Conservation (phyloP, 2,113 vertebrate species). For the Antennarius striatus region DNA sequence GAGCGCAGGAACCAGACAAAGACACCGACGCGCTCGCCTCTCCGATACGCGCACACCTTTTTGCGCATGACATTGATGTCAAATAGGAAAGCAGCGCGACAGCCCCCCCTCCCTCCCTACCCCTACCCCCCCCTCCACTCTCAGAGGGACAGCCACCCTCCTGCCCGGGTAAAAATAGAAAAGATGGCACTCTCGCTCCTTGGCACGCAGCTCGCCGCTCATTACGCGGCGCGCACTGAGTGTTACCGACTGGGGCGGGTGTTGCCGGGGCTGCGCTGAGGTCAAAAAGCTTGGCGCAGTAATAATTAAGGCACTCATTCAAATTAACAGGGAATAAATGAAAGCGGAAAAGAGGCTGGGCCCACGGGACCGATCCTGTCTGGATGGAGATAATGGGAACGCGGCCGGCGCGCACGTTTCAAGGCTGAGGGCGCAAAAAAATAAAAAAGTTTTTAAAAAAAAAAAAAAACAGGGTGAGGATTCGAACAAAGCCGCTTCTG, state of each 20-base stretch:
- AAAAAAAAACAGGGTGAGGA: constrained; percentile 18
- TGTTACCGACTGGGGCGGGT: constrained; percentile 46
- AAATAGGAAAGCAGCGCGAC: constrained; percentile 40
- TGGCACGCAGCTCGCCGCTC: constrained; percentile 57
- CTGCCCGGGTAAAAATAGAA: constrained; percentile 54
- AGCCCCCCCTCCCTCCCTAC: too few species aligned
- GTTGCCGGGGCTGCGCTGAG: constrained; percentile 50
- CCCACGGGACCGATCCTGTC: constrained; percentile 41
- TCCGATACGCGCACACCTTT: neutral
- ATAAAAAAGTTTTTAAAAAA: neutral
- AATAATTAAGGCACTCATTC: constrained; percentile 72
- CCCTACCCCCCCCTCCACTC: constrained; percentile 21
- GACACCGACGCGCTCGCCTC: constrained; percentile 12
- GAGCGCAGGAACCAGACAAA: constrained; percentile 34
- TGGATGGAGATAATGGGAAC: constrained; percentile 52
- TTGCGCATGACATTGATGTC: constrained; percentile 34
- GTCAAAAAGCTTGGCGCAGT: constrained; percentile 54
- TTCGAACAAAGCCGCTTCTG: constrained; percentile 75
- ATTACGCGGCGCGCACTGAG: constrained; percentile 50
- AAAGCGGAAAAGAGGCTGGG: constrained; percentile 24
- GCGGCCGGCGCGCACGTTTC: constrained; percentile 35
- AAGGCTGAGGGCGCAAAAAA: constrained; percentile 32
- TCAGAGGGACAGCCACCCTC: constrained; percentile 46
- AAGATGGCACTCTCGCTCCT: constrained; percentile 59
- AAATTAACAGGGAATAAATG: constrained; percentile 60